These are phyloP conservation scores for Mactromeris polynyma DNA, from an alignment of 2,888 invertebrate genomes.

Conservation along the genomic window DNA sequence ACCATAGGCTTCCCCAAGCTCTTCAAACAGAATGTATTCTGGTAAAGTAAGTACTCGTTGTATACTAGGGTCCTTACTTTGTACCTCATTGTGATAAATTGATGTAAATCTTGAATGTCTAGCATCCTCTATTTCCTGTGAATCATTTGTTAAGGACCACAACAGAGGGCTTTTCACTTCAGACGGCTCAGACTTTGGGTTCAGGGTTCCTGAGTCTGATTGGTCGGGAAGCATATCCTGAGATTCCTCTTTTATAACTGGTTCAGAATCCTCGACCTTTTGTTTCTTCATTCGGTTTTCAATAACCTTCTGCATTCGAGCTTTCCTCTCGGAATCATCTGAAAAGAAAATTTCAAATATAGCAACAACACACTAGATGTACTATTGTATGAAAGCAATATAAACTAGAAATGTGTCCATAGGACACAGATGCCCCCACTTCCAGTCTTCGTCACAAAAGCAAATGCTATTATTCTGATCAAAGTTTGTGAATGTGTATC, in stretches of 20 bases:
- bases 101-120: not conserved
- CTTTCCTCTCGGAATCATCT: constrained; percentile 92
- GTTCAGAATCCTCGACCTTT: not conserved
- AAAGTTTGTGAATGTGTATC: too few relatives aligned
- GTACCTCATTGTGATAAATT: not conserved
- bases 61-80: constrained; percentile 70
- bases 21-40: constrained; percentile 73
- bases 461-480: too few relatives aligned
- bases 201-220: constrained; percentile 41
- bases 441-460: too few relatives aligned
- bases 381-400: too few relatives aligned
- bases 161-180: not conserved
- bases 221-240: constrained; percentile 61
- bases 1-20: constrained; percentile 74
- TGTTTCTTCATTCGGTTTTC: constrained; percentile 90
- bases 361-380: too few relatives aligned
- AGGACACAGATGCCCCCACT: too few relatives aligned
- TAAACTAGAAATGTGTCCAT: too few relatives aligned
- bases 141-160: constrained; percentile 2
- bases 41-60: constrained; percentile 72
- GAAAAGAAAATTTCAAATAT: constrained; percentile 39
- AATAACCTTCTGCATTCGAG: constrained; percentile 95
- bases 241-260: constrained; percentile 74
- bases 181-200: not conserved
- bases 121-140: constrained; percentile 16